Conservation (phyloP, 2,888 invertebrate species). For the Diplazon laetatorius region DNA sequence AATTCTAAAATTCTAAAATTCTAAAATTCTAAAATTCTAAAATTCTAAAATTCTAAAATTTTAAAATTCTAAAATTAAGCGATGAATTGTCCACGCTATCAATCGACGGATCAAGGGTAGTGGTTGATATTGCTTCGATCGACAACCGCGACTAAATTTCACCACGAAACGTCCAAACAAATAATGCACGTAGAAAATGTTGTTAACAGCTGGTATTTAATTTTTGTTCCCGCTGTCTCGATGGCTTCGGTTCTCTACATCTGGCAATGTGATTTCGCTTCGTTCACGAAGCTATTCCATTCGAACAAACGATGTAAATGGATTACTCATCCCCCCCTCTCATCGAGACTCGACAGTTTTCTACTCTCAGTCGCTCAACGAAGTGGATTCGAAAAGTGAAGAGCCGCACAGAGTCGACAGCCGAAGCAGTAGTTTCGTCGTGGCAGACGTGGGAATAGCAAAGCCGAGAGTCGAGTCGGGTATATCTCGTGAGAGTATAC, state of each 20-base stretch:
- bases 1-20: no score
- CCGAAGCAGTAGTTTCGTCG: constrained; percentile 29
- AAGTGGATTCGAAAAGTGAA: constrained; percentile 72
- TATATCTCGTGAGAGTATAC: constrained; percentile 48
- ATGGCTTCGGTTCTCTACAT: constrained; percentile 48
- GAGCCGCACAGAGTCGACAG: constrained; percentile 44
- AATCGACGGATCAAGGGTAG: neutral
- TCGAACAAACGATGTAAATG: constrained; percentile 61
- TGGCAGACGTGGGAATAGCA: constrained; percentile 69
- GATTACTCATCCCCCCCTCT: constrained; percentile 60
- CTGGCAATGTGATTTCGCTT: constrained; percentile 49
- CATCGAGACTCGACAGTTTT: constrained; percentile 53
- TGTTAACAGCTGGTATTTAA: constrained; percentile 1
- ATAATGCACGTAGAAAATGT: neutral
- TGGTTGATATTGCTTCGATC: no score
- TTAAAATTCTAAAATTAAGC: no score
- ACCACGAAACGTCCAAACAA: neutral
- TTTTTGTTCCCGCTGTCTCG: constrained; percentile 35
- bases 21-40: no score
- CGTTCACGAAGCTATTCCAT: constrained; percentile 50
- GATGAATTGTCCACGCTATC: no score
- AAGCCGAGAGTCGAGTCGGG: constrained; percentile 63
- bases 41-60: no score
- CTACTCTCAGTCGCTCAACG: constrained; percentile 65
- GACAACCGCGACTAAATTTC: neutral